phyloP scores from a whole-genome alignment of 2,888 invertebrate genomes.

The Acanthosepion pharaonis region DNA sequence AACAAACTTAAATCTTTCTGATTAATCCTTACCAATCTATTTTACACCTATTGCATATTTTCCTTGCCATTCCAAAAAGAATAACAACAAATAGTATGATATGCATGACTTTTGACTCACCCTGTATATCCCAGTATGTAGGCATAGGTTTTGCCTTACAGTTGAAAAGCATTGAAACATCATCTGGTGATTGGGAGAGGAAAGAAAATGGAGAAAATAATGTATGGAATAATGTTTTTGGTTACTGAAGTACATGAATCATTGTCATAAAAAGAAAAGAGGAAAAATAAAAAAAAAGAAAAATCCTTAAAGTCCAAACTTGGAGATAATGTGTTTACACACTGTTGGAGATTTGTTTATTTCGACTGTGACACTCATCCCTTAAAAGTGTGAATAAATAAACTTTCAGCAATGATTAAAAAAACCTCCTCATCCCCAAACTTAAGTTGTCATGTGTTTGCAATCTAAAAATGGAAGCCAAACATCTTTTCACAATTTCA shows the following conservation, averaged over 20 bases:
- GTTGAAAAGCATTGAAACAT: slow-evolving; percentile 33
- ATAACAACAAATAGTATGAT: slow-evolving; percentile 33
- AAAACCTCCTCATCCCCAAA: not conserved
- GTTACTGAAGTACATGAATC: not conserved
- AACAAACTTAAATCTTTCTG: no score
- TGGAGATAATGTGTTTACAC: not conserved
- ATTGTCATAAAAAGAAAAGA: not conserved
- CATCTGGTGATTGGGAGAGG: slow-evolving; percentile 33
- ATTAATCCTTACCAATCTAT: no score
- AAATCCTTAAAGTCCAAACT: not conserved
- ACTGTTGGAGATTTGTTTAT: not conserved
- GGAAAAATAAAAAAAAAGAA: not conserved
- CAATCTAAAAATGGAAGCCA: not conserved
- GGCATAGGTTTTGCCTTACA: slow-evolving; percentile 22
- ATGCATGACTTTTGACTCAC: not conserved
- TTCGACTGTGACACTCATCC: not conserved
- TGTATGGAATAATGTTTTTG: not conserved
- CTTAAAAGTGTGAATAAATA: not conserved
- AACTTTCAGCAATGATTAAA: not conserved
- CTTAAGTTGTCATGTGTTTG: not conserved
- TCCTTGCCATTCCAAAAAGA: not conserved
- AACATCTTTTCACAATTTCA: slow-evolving; percentile 25
- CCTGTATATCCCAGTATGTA: slow-evolving; percentile 12
- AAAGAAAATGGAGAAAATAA: slow-evolving; percentile 33
- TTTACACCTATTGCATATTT: not conserved